Evolutionary conservation across 2,797 vertebrate genomes (phyloP).

Genomic region (Eupleurogrammus muticus): DNA sequence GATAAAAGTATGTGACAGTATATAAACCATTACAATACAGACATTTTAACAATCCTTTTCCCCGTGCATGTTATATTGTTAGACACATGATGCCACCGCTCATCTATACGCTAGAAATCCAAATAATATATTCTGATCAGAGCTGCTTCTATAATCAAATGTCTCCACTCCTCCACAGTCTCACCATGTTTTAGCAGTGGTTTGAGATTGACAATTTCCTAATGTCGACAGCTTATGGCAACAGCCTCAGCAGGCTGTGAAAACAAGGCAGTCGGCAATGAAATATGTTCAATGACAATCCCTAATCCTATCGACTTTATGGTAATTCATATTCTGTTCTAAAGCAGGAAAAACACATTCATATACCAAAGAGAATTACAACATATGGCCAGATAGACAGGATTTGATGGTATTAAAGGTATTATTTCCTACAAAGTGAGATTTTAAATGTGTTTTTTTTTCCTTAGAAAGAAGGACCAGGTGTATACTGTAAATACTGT

Average conservation of each 20-base stretch:
- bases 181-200: conserved; percentile 46
- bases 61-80: neutral
- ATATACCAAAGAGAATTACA: conserved; percentile 6
- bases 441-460: neutral
- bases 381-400: conserved; percentile 2
- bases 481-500: too few relatives aligned
- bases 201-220: conserved; percentile 59
- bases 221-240: conserved; percentile 51
- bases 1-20: neutral
- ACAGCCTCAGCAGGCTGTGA: conserved; percentile 39
- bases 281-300: conserved; percentile 43
- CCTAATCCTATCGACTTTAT: conserved; percentile 6
- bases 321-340: conserved; percentile 5
- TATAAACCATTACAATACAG: neutral
- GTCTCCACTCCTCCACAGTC: conserved; percentile 47
- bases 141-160: conserved; percentile 52
- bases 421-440: too few relatives aligned
- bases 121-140: conserved; percentile 57
- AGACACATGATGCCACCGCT: conserved; percentile 8
- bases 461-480: too few relatives aligned
- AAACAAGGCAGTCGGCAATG: conserved; percentile 32
- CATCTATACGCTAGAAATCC: conserved; percentile 41
- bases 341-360: conserved; percentile 6
- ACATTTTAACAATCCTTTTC: too few relatives aligned
- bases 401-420: neutral